These are phyloP conservation scores for Eristalinus aeneus DNA, from an alignment of 2,888 invertebrate species.

Conservation along the genomic window DNA sequence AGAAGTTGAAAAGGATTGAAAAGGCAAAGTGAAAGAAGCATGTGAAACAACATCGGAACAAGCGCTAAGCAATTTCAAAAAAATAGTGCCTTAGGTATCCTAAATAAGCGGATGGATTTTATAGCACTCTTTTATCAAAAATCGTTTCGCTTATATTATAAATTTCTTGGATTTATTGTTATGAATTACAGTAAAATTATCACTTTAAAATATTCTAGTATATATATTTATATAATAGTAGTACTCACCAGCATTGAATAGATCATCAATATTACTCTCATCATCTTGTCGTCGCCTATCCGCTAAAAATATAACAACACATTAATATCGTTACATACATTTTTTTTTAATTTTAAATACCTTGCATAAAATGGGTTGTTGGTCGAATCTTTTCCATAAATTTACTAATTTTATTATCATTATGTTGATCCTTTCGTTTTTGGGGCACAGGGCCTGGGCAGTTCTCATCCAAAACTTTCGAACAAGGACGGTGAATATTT, in stretches of 20 bases:
- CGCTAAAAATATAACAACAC: slow-evolving; percentile 70
- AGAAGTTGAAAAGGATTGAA: too few relatives aligned
- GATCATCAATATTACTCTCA: slow-evolving; percentile 77
- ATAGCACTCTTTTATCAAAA: too few relatives aligned
- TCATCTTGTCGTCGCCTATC: slow-evolving; percentile 80
- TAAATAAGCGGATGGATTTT: too few relatives aligned
- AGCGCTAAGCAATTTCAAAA: too few relatives aligned
- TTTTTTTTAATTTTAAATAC: slow-evolving; percentile 4
- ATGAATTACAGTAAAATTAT: too few relatives aligned
- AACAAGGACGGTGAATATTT: slow-evolving; percentile 92
- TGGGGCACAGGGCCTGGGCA: slow-evolving; percentile 87
- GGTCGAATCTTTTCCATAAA: slow-evolving; percentile 85
- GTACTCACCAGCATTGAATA: slow-evolving; percentile 76
- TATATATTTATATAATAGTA: too few relatives aligned
- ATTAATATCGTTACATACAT: slow-evolving; percentile 26
- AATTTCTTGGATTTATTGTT: too few relatives aligned
- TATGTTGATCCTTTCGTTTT: slow-evolving; percentile 83
- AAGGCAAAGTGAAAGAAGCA: too few relatives aligned
- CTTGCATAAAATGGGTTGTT: slow-evolving; percentile 73
- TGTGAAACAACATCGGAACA: too few relatives aligned
- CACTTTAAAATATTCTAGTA: too few relatives aligned
- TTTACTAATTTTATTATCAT: slow-evolving; percentile 87
- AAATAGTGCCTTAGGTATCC: too few relatives aligned
- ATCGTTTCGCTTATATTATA: too few relatives aligned
- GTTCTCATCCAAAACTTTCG: slow-evolving; percentile 88